Evolutionary conservation across 2,797 vertebrate species (phyloP), one percentile per base, ranked within the genome.

Genomic region (Meriones psammophilus): DNA sequence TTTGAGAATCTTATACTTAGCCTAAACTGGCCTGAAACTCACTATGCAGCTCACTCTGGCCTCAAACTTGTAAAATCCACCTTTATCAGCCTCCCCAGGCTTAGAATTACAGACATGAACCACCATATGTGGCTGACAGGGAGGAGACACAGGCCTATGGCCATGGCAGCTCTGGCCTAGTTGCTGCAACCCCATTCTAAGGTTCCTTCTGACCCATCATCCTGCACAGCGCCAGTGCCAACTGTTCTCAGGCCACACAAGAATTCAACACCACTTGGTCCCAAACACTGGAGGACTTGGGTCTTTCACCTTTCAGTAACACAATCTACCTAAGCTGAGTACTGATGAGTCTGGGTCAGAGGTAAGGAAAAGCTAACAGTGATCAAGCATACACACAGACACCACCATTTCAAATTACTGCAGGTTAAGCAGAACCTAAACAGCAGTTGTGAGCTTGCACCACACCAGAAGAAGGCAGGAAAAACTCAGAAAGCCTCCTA

Each of bases 401-500:
- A 33, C 15, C 0, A 14, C 24, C 4, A 24, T 69, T 33, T n/a
- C 56, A 36, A 68, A 20, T 0, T 0, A 20, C 46, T 6, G 46
- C 36, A 73, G 54, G 39, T 18, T 15, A 42, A 46, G 8, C 0
- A 7, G 33, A 90, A 18, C 33, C 77, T 13, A 26, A 64, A 9
- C 64, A 4, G 12, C 30, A 9, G 2, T 8, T 5, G 1, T 1
- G 15, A 20, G 36, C 68, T 9, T 12, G 18, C 2, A 20, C 24
- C 58, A 0, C 56, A 0, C 5, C 0, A 7, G 10, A 10, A 3
- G 5, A 6, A 26, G 39, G 46, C 17, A 46, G 8, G 13, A 20
- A 8, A n/a, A 14, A 24, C 80, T 3, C 0, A 1, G 60, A 2
- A 69, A 12, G 4, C 28, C 50, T 14, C 8, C 42, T 20, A 4